These are phyloP conservation scores for Lapara coniferarum DNA, from an alignment of 2,888 invertebrate species.

Conservation along the genomic window DNA sequence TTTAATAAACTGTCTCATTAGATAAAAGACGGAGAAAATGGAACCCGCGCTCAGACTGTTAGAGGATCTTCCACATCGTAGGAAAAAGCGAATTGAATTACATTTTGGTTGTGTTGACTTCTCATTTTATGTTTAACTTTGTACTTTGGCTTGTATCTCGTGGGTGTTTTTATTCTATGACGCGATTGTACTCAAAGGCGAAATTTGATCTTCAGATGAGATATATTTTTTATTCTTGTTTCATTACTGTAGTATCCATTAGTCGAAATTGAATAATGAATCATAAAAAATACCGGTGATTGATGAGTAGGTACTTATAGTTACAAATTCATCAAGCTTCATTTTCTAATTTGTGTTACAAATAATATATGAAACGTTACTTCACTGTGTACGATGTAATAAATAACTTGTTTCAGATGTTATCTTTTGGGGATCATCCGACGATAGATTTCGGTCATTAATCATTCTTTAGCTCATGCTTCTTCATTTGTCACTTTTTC, in stretches of 20 bases:
- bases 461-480: conserved; percentile 64
- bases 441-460: conserved; percentile 54
- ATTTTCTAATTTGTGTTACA: background rate
- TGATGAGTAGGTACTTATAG: background rate
- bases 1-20: conserved; percentile 41
- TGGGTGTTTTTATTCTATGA: background rate
- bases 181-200: background rate
- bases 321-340: background rate
- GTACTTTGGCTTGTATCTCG: conserved; percentile 3
- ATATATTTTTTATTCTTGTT: conserved; percentile 7
- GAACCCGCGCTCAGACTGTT: conserved; percentile 34
- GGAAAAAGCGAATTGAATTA: conserved; percentile 38
- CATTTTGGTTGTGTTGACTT: conserved; percentile 34
- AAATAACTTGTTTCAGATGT: conserved; percentile 28
- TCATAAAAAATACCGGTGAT: background rate
- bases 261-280: conserved; percentile 4
- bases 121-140: conserved; percentile 27
- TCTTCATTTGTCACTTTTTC: conserved; percentile 74
- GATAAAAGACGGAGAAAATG: conserved; percentile 36
- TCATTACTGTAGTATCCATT: conserved; percentile 1
- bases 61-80: conserved; percentile 33
- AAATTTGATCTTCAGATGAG: conserved; percentile 8
- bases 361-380: conserved; percentile 1
- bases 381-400: conserved; percentile 7
- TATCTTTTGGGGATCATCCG: conserved; percentile 39